A percentile compares a stretch with the other conserved stretches of the same genome.
Conservation (phyloP, 2,888 invertebrate species). For the Graphium colonna region DNA sequence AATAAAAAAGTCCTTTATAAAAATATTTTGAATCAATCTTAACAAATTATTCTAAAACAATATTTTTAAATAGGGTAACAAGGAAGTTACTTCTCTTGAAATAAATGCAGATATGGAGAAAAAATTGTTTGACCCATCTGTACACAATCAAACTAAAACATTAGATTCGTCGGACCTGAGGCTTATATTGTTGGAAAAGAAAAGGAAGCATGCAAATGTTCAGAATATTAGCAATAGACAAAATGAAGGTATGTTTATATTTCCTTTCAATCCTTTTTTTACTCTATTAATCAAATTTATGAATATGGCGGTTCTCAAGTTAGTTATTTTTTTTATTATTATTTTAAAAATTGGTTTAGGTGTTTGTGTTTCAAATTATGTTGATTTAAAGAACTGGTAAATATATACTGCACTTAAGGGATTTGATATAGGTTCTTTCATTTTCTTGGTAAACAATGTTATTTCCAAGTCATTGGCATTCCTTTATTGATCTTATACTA, state of each 20-base stretch:
- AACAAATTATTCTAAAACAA: not conserved
- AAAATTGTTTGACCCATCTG: not conserved
- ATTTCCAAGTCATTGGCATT: too few species aligned
- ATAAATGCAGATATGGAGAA: not conserved
- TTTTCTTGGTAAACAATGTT: too few species aligned
- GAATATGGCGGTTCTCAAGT: not conserved
- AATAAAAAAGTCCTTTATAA: not conserved
- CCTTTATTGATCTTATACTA: too few species aligned
- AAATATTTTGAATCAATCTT: not conserved
- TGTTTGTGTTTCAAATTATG: too few species aligned
- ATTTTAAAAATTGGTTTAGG: not conserved
- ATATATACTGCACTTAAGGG: too few species aligned
- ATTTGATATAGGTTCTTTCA: too few species aligned
- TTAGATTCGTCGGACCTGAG: conserved; percentile 2
- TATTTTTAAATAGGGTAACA: not conserved
- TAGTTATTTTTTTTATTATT: not conserved
- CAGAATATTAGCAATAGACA: not conserved
- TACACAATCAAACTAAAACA: not conserved
- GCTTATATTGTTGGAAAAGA: conserved; percentile 5
- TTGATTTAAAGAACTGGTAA: too few species aligned
- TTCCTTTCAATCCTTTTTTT: not conserved
- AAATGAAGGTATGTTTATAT: not conserved
- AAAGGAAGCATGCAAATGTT: conserved; percentile 9
- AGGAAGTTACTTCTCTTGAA: not conserved
- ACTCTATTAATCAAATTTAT: not conserved